phyloP scores from a whole-genome alignment of 1,140 invertebrate species.

The Chionoecetes opilio region DNA sequence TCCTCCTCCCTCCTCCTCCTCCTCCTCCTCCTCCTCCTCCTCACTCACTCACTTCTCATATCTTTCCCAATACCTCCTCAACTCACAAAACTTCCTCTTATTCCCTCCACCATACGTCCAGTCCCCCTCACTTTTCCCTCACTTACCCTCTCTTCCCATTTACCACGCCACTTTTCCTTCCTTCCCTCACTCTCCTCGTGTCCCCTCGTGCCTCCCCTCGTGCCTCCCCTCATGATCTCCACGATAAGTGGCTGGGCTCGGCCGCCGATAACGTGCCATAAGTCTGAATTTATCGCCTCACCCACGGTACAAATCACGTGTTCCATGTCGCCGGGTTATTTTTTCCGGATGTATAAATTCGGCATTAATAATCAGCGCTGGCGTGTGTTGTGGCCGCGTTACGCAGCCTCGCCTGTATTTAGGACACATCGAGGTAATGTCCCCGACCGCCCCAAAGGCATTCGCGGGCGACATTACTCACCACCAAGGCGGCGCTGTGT shows the following conservation, averaged over 20 bases:
- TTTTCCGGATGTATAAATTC: conserved; percentile 53
- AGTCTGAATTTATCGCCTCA: conserved; percentile 25
- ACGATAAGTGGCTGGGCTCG: conserved; percentile 32
- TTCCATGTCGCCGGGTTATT: not conserved
- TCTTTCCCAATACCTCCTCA: not conserved
- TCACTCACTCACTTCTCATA: not conserved
- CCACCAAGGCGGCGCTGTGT: not conserved
- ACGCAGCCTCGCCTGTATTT: conserved; percentile 39
- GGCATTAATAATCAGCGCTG: conserved; percentile 35
- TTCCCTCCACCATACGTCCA: not conserved
- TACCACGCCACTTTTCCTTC: not conserved
- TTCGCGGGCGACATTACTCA: conserved; percentile 24
- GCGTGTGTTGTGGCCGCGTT: conserved; percentile 35
- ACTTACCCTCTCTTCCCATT: not conserved
- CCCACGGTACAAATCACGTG: conserved; percentile 46
- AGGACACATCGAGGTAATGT: conserved; percentile 49
- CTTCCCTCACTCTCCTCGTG: not conserved
- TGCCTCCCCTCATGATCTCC: not conserved
- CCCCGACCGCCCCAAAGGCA: not conserved
- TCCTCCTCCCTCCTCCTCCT: not conserved
- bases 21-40: no score
- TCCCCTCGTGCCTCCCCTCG: not conserved
- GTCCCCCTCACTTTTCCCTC: not conserved
- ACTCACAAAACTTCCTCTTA: not conserved
- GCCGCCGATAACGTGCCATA: conserved; percentile 32